phyloP scores from a whole-genome alignment of 1,140 invertebrate genomes.

The Oryctes rhinoceros region DNA sequence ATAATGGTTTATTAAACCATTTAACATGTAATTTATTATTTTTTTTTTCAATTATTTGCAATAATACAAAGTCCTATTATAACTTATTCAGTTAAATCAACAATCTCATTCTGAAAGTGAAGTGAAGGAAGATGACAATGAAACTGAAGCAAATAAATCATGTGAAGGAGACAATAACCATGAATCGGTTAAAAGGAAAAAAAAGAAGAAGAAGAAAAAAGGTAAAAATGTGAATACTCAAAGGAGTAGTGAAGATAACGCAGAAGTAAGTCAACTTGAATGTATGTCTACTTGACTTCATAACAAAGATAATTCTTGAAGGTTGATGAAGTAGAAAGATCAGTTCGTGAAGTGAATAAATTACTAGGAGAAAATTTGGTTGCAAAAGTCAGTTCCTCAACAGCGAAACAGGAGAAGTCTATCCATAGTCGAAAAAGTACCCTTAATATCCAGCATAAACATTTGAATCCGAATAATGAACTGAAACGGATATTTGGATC shows the following conservation, averaged over 20 bases:
- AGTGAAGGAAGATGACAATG: conserved; percentile 76
- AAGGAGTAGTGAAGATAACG: conserved; percentile 69
- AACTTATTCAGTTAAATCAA: conserved; percentile 65
- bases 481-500: conserved; percentile 86
- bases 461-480: conserved; percentile 86
- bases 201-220: conserved; percentile 73
- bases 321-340: conserved; percentile 79
- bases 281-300: not conserved
- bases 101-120: conserved; percentile 72
- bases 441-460: conserved; percentile 73
- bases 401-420: conserved; percentile 54
- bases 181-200: conserved; percentile 65
- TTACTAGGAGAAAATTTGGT: conserved; percentile 69
- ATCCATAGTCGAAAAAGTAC: conserved; percentile 62
- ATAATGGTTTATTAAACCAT: too few relatives aligned
- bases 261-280: conserved; percentile 63
- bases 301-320: conserved; percentile 45
- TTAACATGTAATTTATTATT: too few relatives aligned
- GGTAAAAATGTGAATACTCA: conserved; percentile 63
- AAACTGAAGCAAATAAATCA: conserved; percentile 67
- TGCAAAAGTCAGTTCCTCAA: conserved; percentile 54
- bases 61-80: not conserved
- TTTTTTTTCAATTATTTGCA: too few relatives aligned
- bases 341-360: conserved; percentile 76
- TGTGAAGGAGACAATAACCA: conserved; percentile 58